Base-by-base conservation (phyloP, 2,888 invertebrate genomes). In the Tenodera sinensis region DNA sequence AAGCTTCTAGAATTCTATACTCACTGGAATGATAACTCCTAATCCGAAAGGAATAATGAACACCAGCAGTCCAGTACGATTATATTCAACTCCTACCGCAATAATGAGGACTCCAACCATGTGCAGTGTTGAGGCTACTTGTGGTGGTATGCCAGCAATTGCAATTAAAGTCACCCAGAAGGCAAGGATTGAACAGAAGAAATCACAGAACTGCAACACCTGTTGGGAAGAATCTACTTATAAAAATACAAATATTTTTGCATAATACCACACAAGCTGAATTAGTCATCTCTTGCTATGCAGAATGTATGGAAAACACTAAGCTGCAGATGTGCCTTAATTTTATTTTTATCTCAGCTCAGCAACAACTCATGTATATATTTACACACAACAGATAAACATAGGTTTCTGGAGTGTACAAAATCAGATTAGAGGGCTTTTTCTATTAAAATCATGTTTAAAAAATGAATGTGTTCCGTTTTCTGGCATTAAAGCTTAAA, bases 141-240 rank as follows among this genome's bases (percentile, higher is more conserved):
- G 92, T 27, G 92, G 92, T 2, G 93, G 93, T 87, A 95, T 92
- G 88, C 93, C 92, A 15, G 95, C 94, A 93, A 95, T 94, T 42
- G 94, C 94, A 83, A 95, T 93, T 85, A 95, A 93, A 0, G 95
- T 95, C 89, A 95, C 94, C 95, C 95, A 95, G 92, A 95, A 95
- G 25, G 95, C 94, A 90, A 95, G 92, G 88, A 95, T 94, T 42
- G 95, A 95, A 88, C 94, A 94, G 91, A 94, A 94, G 92, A 95
- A 95, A 92, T 95, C 95, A 91, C 94, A 94, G 92, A 94, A 95
- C 91, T 95, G 94, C 82, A 95, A 93, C 27, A 95, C 94, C 93
- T 94, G 89, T 30, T 91, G 90, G 85, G 15, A 71, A 27, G n/a
- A 86, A 85, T 8, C 9, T 42, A 71, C 54, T 4, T 71, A 71